A percentile compares a stretch with the other conserved stretches of the same genome.
Conservation (phyloP, 2,113 vertebrate species). For the Eurypyga helias region DNA sequence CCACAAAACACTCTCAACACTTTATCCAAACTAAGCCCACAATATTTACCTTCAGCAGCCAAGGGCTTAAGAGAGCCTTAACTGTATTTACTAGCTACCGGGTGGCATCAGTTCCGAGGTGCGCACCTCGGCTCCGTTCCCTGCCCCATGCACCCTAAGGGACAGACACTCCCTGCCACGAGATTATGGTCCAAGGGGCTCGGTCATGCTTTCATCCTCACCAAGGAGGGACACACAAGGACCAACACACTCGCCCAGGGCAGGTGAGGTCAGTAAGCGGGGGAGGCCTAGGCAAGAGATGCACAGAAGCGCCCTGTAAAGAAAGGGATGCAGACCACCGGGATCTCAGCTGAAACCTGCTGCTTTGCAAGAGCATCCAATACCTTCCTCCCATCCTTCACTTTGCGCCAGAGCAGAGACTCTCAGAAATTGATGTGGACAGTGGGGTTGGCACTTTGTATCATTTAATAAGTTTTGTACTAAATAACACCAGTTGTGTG, state of each 20-base stretch:
- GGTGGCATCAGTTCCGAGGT: not conserved
- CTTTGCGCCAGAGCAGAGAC: rapidly evolving
- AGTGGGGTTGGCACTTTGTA: not conserved
- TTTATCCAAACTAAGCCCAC: not conserved
- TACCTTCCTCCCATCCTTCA: not conserved
- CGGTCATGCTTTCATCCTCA: rapidly evolving
- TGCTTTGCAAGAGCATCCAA: too few species aligned
- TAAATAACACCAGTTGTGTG: not conserved
- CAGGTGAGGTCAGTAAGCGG: not conserved
- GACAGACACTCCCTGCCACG: rapidly evolving
- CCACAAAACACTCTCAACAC: not conserved
- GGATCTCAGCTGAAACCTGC: not conserved
- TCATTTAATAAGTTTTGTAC: not conserved
- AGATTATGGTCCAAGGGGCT: not conserved
- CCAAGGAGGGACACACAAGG: not conserved
- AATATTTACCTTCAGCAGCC: not conserved
- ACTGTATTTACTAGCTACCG: not conserved
- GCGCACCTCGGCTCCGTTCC: not conserved
- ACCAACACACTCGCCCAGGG: not conserved
- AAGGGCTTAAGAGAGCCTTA: not conserved
- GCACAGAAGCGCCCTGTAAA: not conserved
- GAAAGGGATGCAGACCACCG: not conserved
- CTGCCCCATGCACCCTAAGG: rapidly evolving
- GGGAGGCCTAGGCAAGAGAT: not conserved
- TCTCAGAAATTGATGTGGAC: not conserved